A percentile compares a stretch with the other conserved stretches of the same genome.
Conservation (phyloP, 2,797 vertebrate species). For the Capromys pilorides region DNA sequence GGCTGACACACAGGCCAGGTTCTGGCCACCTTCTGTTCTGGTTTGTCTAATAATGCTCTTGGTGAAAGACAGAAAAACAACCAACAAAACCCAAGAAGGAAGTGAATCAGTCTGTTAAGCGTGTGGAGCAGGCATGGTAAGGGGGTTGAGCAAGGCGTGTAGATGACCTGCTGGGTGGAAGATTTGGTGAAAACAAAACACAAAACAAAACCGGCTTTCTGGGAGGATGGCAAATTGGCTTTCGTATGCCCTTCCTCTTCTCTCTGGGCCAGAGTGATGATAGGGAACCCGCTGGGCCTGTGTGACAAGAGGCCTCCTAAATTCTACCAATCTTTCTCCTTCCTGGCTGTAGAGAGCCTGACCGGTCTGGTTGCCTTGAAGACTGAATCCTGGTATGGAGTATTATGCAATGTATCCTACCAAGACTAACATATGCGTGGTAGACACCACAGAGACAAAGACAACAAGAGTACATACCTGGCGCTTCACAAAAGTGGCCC, state of each 20-base stretch:
- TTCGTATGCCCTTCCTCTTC: fast-evolving
- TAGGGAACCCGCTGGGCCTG: neutral
- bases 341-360: neutral
- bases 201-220: neutral
- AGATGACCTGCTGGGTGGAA: slow-evolving; percentile 5
- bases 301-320: neutral
- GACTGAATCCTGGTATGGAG: neutral
- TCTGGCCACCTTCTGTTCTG: slow-evolving; percentile 67
- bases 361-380: neutral
- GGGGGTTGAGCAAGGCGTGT: neutral
- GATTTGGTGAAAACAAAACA: slow-evolving; percentile 48
- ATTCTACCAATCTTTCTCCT: neutral
- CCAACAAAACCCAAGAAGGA: slow-evolving; percentile 41
- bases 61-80: slow-evolving; percentile 7
- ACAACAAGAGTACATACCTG: neutral
- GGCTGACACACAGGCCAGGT: slow-evolving; percentile 13
- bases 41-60: slow-evolving; percentile 43
- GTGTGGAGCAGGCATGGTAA: neutral
- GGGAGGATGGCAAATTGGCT: neutral
- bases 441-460: slow-evolving; percentile 17
- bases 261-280: too few relatives aligned
- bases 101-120: slow-evolving; percentile 37
- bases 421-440: neutral
- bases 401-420: neutral
- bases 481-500: neutral